Evolutionary conservation across 2,888 invertebrate genomes (phyloP), one percentile per base, ranked within the genome.

Genomic region (Empis livida): DNA sequence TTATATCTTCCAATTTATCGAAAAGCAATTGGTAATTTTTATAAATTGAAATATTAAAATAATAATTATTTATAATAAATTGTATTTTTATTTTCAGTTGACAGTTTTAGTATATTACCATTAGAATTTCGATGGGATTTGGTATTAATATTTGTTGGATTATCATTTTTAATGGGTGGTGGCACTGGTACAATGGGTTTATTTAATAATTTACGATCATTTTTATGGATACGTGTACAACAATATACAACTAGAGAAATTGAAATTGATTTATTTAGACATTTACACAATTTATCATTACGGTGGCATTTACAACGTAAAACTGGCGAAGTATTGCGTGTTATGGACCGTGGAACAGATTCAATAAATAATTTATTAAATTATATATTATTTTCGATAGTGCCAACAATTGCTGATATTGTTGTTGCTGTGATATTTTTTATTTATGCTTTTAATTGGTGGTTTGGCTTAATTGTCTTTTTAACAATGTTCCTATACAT

Each of bases 301-400:
- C 78, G 89, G 20, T 99, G 97, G 97, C 97, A 99, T 69, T 71
- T 97, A 32, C 78, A 84, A 2, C 73, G 96, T 11, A 97, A 97
- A 73, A 97, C 97, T 0, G 97, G 97, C 2, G 96, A 99, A 73
- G 94, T 99, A 1, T 72, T 97, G 2, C 74, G 95, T 32, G 84
- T 97, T 0, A 95, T 99, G 89, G 97, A 99, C 70, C 77, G 97
- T 51, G 97, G 97, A 54, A 96, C 96, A 0, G 92, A 90, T 58
- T 94, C 94, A 46, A 92, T 97, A 57, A 94, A 95, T 70, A 92
- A 86, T 67, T 74, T 99, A 10, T 76, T 97, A 1, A 93, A 86
- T 59, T 93, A 86, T 62, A 85, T 96, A 43, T 71, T 96, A 39
- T 96, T 96, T 71, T 90, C 90, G 41, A 96, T 99, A 55, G 65